Base-by-base conservation (phyloP, 2,113 vertebrate genomes). In the Strix aluco region DNA sequence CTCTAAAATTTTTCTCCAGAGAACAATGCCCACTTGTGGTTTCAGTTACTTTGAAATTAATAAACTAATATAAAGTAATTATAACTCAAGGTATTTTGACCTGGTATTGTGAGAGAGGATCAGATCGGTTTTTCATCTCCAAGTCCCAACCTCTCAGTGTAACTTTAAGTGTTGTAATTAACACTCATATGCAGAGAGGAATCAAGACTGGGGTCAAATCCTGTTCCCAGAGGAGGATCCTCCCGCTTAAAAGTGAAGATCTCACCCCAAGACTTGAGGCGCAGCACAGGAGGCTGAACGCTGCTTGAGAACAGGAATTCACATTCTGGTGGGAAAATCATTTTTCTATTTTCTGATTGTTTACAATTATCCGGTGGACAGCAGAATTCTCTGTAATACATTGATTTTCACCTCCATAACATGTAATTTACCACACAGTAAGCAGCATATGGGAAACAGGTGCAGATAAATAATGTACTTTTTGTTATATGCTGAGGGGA, bases 341-440 rank as follows among this genome's bases (percentile, higher is more conserved):
- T 20, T n/a, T 9, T 46, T 19, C 77, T 67, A 0, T 0, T 3
- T 51, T 83, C 65, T 19, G 2, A n/a, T 19, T 14, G 2, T 32
- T 54, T 47, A 29, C 26, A 38, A 13, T 42, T 42, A 78, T 2
- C 32, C 38, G 15, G 11, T 3, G 15, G 36, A 61, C 21, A 88
- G 38, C 29, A 71, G 61, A 92, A 89, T 42, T 63, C 63, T 46
- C 42, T 57, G 40, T 73, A 71, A 93, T 11, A 29, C 8, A 65
- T 7, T 46, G 74, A 57, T 72, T 79, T 79, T 22, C 72, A 72
- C 32, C 49, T 36, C 65, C 36, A 3, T 19, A 42, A 79, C 30
- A 62, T 25, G 42, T 58, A 63, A 95, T 93, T 81, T 65, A 29
- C 42, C 71, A 65, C 73, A 90, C 15, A 92, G 69, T 42, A 94